phyloP scores from a whole-genome alignment of 2,797 vertebrate genomes.

The Otolemur crassicaudatus region DNA sequence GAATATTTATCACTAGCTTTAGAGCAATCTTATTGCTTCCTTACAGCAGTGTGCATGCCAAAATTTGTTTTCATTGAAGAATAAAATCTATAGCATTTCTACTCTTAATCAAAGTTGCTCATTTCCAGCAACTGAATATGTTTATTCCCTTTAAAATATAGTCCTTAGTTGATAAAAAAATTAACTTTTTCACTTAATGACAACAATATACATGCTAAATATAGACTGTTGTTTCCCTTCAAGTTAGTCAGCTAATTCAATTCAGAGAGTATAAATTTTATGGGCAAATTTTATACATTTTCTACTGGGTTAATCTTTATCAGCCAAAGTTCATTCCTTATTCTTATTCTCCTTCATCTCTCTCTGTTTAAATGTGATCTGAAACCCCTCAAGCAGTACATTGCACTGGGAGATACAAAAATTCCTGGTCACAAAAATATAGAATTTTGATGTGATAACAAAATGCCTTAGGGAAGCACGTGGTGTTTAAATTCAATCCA shows the following conservation, averaged over 20 bases:
- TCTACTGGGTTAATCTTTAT: slow-evolving; percentile 51
- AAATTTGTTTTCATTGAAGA: slow-evolving; percentile 72
- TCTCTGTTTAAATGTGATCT: slow-evolving; percentile 49
- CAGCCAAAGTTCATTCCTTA: slow-evolving; percentile 21
- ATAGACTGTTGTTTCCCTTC: not conserved
- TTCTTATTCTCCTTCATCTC: slow-evolving; percentile 38
- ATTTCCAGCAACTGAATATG: slow-evolving; percentile 38
- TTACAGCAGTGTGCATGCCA: slow-evolving; percentile 60
- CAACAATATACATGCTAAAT: slow-evolving; percentile 1
- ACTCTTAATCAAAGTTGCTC: slow-evolving; percentile 52
- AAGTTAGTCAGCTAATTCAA: not conserved
- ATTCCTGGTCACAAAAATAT: slow-evolving; percentile 46
- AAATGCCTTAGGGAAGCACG: slow-evolving; percentile 64
- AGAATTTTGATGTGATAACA: slow-evolving; percentile 67
- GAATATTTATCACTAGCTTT: slow-evolving; percentile 85
- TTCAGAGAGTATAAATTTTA: not conserved
- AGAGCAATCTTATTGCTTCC: slow-evolving; percentile 71
- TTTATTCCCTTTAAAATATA: slow-evolving; percentile 53
- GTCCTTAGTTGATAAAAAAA: not conserved
- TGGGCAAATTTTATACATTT: slow-evolving; percentile 16
- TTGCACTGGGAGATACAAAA: slow-evolving; percentile 68
- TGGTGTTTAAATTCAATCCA: slow-evolving; percentile 55
- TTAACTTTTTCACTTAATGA: not conserved
- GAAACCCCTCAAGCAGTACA: slow-evolving; percentile 53
- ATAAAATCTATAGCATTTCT: slow-evolving; percentile 72